Base-by-base conservation (phyloP, 2,113 vertebrate species). In the Eubucco bourcierii region DNA sequence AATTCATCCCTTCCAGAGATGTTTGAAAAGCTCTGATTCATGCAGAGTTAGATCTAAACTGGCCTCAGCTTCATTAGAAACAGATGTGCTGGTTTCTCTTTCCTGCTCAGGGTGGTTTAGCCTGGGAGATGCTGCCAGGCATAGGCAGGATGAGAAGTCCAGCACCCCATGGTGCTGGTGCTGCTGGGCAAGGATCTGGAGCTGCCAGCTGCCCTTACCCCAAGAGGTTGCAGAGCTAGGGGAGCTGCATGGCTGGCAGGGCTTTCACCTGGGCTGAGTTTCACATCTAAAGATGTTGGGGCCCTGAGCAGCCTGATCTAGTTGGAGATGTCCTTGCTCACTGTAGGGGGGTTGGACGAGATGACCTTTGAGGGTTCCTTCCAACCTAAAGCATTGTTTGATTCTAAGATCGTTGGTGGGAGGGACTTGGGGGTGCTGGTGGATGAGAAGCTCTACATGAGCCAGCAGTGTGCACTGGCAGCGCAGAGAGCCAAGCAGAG, bases 51-150 rank as follows among this genome's bases (percentile, higher is more conserved):
- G 41, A 74, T 56, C 64, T 75, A 65, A 88, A 85, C 37, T 19
- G 86, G 70, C 75, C 91, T 34, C 2, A 2, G 53, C 74, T 73
- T 87, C 80, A 74, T 87, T 61, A 85, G 90, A 90, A 96, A 65
- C 90, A 94, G 90, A 90, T 61, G 60, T 6, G 4, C 39, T 0
- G 4, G 31, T 66, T 91, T 84, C 31, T 61, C 39, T 33, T 50
- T 13, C 58, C 44, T 82, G 46, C 67, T 37, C 23, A 8, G 71
- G 41, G 37, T 1, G 7, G 82, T 46, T 87, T 27, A 72, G 74
- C 31, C 58, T 15, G 19, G 72, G 58, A 85, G 52, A 11, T 11
- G 46, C 52, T 41, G 80, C 76, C 50, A 4, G 63, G 31, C 7
- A 2, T 1, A 39, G 82, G 87, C 63, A 63, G 90, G 44, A 44